phyloP scores from a whole-genome alignment of 1,140 invertebrate species.

The Drosophila sp. region DNA sequence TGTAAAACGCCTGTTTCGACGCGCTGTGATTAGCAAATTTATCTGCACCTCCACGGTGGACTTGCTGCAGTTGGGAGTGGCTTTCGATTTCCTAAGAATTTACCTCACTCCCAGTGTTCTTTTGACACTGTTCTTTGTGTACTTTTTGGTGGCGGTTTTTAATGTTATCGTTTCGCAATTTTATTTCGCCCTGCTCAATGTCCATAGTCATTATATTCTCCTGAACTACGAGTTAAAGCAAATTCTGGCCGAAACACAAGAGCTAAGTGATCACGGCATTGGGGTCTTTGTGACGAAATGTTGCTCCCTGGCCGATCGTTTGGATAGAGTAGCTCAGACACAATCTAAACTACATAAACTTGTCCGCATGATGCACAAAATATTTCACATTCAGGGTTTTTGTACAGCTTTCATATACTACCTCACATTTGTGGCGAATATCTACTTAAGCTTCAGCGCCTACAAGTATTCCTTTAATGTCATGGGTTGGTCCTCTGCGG shows the following conservation, averaged over 20 bases:
- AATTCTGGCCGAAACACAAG: conserved; percentile 11
- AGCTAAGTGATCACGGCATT: neutral
- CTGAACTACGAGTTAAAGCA: conserved; percentile 21
- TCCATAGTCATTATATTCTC: conserved; percentile 19
- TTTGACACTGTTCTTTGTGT: neutral
- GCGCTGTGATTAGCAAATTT: conserved; percentile 24
- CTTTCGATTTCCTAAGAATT: neutral
- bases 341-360: conserved; percentile 11
- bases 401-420: conserved; percentile 16
- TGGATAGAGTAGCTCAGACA: conserved; percentile 10
- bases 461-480: neutral
- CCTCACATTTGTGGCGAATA: neutral
- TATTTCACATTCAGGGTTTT: conserved; percentile 16
- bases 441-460: conserved; percentile 9
- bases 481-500: neutral
- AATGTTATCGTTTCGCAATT: conserved; percentile 16
- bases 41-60: neutral
- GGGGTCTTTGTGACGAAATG: conserved; percentile 32
- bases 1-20: conserved; percentile 6
- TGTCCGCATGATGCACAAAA: neutral
- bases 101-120: neutral
- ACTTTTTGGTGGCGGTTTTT: neutral
- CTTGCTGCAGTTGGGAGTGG: neutral
- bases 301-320: conserved; percentile 22
- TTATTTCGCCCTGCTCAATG: conserved; percentile 5